phyloP scores from a whole-genome alignment of 2,797 vertebrate genomes.

The Chelonia mydas region DNA sequence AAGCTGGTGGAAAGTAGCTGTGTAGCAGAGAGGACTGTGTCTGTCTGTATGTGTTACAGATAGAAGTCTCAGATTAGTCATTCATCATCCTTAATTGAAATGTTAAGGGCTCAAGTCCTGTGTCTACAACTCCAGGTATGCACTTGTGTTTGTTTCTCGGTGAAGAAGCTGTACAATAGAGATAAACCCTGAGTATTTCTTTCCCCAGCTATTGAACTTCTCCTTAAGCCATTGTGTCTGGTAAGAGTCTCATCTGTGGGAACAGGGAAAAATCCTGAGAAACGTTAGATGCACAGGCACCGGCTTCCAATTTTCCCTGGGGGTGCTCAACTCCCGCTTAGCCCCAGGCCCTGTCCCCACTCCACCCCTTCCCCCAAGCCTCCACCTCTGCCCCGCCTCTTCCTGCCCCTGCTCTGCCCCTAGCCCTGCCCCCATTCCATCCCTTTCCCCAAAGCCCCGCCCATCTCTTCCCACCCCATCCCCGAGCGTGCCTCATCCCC shows the following conservation, averaged over 20 bases:
- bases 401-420: too few species aligned
- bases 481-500: too few species aligned
- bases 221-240: neutral
- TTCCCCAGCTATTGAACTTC: slow-evolving; percentile 6
- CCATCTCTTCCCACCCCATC: too few species aligned
- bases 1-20: neutral
- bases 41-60: neutral
- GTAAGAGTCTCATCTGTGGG: neutral
- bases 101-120: neutral
- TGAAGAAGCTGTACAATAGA: neutral
- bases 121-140: neutral
- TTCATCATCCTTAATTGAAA: neutral
- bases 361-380: too few species aligned
- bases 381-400: too few species aligned
- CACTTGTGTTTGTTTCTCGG: neutral
- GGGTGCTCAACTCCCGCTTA: too few species aligned
- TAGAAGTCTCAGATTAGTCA: neutral
- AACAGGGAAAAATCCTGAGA: slow-evolving; percentile 4
- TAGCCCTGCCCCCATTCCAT: too few species aligned
- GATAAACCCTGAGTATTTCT: neutral
- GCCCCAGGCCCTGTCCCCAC: too few species aligned
- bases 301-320: too few species aligned
- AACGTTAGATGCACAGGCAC: neutral
- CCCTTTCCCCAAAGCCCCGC: too few species aligned
- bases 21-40: rapidly evolving